Evolutionary conservation across 2,888 invertebrate species (phyloP).

Genomic region (Diadegma fenestrale): DNA sequence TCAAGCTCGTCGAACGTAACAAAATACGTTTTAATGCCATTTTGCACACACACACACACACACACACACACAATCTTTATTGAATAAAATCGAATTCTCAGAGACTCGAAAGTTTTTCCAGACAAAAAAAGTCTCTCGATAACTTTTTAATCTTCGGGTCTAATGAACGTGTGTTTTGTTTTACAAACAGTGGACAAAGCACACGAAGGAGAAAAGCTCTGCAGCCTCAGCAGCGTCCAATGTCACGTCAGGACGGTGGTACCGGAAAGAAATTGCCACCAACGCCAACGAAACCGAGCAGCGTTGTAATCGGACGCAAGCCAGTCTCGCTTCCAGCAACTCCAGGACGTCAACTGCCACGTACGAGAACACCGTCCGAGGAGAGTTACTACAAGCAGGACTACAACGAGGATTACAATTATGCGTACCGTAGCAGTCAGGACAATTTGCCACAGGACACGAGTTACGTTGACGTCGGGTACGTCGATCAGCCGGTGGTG

Average conservation of each 20-base stretch:
- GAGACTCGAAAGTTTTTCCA: no score
- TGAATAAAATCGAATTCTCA: not conserved
- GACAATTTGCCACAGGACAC: slow-evolving; percentile 87
- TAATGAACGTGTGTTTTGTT: not conserved
- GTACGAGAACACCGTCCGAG: slow-evolving; percentile 80
- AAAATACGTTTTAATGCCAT: not conserved
- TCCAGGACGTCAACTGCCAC: slow-evolving; percentile 86
- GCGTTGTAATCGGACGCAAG: slow-evolving; percentile 78
- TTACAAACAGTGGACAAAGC: slow-evolving; percentile 72
- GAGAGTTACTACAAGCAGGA: slow-evolving; percentile 85
- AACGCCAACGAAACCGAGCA: slow-evolving; percentile 82
- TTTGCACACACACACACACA: no score
- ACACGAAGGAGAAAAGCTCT: slow-evolving; percentile 78
- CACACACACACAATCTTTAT: no score
- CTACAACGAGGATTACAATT: slow-evolving; percentile 90
- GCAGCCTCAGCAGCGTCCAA: slow-evolving; percentile 79
- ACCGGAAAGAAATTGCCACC: slow-evolving; percentile 83
- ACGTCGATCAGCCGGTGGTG: slow-evolving; percentile 68
- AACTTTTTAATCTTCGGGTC: not conserved
- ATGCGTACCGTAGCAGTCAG: slow-evolving; percentile 90
- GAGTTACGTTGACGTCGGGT: slow-evolving; percentile 70
- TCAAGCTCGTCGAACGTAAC: not conserved
- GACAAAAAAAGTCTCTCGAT: no score
- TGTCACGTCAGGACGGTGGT: slow-evolving; percentile 80
- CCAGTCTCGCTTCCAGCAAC: slow-evolving; percentile 86